Percentiles rank a stretch among this genome's conserved stretches.
phyloP scores from a whole-genome alignment of 1,140 invertebrate genomes.

The Pseudomyrmex gracilis region DNA sequence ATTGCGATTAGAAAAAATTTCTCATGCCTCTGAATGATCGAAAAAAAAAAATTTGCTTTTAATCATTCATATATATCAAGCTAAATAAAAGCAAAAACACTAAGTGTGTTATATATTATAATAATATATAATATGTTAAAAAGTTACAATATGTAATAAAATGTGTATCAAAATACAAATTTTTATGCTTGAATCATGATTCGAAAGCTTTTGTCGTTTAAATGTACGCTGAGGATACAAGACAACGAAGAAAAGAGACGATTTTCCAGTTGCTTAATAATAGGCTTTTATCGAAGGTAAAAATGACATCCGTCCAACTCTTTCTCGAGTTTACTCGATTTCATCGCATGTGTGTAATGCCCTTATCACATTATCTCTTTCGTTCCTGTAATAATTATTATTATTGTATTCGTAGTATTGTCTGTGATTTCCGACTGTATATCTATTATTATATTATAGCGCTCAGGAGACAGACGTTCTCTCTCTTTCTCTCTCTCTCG shows the following conservation, averaged over 20 bases:
- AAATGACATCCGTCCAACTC: conserved; percentile 45
- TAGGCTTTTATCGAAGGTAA: conserved; percentile 8
- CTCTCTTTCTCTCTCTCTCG: too few relatives aligned
- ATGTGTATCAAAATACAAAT: too few relatives aligned
- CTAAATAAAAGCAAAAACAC: too few relatives aligned
- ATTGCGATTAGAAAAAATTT: background rate
- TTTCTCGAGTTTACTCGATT: conserved; percentile 67
- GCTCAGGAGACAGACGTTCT: conserved; percentile 4
- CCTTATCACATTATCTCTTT: conserved; percentile 59
- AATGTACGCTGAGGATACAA: background rate
- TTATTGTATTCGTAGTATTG: conserved; percentile 70
- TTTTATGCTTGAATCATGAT: too few relatives aligned
- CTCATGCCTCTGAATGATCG: background rate
- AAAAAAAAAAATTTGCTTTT: background rate
- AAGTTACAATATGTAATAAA: too few relatives aligned
- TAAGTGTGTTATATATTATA: too few relatives aligned
- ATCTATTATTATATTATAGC: conserved; percentile 14
- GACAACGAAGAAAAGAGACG: background rate
- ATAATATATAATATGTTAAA: too few relatives aligned
- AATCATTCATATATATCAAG: background rate
- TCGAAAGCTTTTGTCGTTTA: background rate
- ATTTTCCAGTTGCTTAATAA: background rate
- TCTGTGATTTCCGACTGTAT: conserved; percentile 62
- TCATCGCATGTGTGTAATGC: conserved; percentile 57
- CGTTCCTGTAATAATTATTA: background rate